A percentile compares a stretch with the other conserved stretches of the same genome.
Evolutionary conservation across 2,797 vertebrate genomes (phyloP).

Genomic region (Naso thynnoides): DNA sequence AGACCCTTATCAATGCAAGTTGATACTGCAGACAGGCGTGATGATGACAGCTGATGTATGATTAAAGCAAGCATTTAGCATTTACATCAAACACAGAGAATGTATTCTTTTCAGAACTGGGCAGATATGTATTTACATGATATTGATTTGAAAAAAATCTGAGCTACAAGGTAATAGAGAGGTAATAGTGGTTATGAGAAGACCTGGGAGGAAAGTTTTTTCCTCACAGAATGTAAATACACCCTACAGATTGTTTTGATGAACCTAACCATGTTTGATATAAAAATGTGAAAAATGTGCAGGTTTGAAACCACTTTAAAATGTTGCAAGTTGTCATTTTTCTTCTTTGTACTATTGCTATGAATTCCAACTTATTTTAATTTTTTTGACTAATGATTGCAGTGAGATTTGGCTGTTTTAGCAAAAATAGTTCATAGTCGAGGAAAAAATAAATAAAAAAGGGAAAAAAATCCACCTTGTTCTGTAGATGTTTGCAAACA

Average conservation of each 20-base stretch:
- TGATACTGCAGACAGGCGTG: conserved; percentile 59
- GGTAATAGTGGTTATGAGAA: conserved; percentile 41
- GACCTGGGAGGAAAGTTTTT: conserved; percentile 40
- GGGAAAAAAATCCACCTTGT: conserved; percentile 57
- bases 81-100: conserved; percentile 80
- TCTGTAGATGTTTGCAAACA: conserved; percentile 78
- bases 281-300: conserved; percentile 72
- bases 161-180: conserved; percentile 41
- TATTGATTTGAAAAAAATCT: conserved; percentile 48
- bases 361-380: conserved; percentile 69
- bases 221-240: conserved; percentile 85
- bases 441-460: conserved; percentile 54
- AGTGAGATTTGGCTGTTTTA: conserved; percentile 79
- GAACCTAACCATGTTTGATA: conserved; percentile 72
- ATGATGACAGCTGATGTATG: conserved; percentile 63
- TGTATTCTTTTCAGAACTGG: conserved; percentile 81
- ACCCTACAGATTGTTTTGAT: conserved; percentile 77
- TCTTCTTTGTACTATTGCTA: conserved; percentile 78
- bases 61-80: conserved; percentile 73
- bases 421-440: conserved; percentile 72
- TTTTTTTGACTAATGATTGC: conserved; percentile 68
- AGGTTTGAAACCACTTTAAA: conserved; percentile 71
- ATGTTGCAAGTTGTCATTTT: conserved; percentile 75
- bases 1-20: conserved; percentile 64
- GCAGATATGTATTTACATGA: conserved; percentile 71